Evolutionary conservation across 1,140 invertebrate species (phyloP), one percentile per base, ranked within the genome.

Genomic region (Chironomus tepperi): DNA sequence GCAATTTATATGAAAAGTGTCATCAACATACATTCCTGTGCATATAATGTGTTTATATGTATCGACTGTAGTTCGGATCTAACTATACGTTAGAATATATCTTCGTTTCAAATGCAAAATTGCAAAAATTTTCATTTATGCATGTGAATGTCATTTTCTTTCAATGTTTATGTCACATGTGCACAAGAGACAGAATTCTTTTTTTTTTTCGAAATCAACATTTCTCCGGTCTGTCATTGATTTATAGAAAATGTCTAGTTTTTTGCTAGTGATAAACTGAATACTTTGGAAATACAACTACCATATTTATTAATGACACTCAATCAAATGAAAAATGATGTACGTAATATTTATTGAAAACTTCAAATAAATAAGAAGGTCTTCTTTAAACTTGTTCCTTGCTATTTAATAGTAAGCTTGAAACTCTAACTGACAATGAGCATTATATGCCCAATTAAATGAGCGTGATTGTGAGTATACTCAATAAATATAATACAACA

Each of bases 261-360:
- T 34, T 34, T 34, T 34, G 24, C 24, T 5, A 34, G 5, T 34
- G 24, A 34, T 34, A 5, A 34, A 34, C 24, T 34, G 24, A 34
- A 34, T 34, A 2, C 24, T 34, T 5, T n/a, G 5, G 47, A 1
- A 57, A 3, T 57, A 57, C 0, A 57, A 47, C 5, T 57, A n/a
- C 8, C 12, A n/a, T 15, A 57, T 57, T 57, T 57, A 57, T 57
- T 57, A 57, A 57, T 57, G 47, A 57, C n/a, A 57, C 15, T 15
- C 47, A 15, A 57, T 57, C 47, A 57, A 47, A 57, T 57, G 10
- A 57, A n/a, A 57, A 57, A 57, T 57, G 47, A 47, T 47, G 47
- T 15, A n/a, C 3, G n/a, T 57, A 57, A 15, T 57, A 57, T 15
- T n/a, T 15, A n/a, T 57, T 34, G 24, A 34, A 34, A 34, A 34